Conservation (phyloP, 2,888 invertebrate genomes). For the Operophtera brumata region DNA sequence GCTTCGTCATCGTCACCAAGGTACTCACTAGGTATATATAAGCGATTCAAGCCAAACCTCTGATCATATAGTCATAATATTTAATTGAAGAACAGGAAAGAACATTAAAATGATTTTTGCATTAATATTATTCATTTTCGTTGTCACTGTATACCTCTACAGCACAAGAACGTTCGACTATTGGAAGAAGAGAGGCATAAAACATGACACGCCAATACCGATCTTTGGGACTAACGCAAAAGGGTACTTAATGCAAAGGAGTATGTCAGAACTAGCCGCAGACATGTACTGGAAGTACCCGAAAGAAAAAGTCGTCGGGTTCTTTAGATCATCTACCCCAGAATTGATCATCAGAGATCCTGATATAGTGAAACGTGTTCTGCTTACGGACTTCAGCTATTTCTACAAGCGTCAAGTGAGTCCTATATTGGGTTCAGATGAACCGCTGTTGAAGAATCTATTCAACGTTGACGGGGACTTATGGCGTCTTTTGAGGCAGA, state of each 20-base stretch:
- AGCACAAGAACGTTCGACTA: slow-evolving; percentile 32
- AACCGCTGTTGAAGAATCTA: slow-evolving; percentile 47
- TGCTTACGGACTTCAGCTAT: slow-evolving; percentile 36
- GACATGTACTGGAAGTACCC: slow-evolving; percentile 43
- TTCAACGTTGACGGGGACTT: slow-evolving; percentile 49
- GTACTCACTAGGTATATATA: too few species aligned
- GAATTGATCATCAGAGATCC: slow-evolving; percentile 48
- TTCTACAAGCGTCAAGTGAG: not conserved
- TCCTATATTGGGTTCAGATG: not conserved
- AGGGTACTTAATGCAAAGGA: not conserved
- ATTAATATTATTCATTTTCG: not conserved
- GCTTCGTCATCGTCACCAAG: too few species aligned
- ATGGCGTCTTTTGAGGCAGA: slow-evolving; percentile 50
- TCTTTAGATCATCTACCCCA: slow-evolving; percentile 39
- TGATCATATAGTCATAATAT: too few species aligned
- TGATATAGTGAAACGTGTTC: slow-evolving; percentile 40
- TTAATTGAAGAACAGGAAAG: too few species aligned
- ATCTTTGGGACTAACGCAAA: slow-evolving; percentile 1
- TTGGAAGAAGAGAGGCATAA: slow-evolving; percentile 34
- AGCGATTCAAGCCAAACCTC: too few species aligned
- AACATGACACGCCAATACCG: slow-evolving; percentile 26
- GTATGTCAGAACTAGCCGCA: not conserved
- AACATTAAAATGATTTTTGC: not conserved
- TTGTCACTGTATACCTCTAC: not conserved
- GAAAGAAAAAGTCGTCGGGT: slow-evolving; percentile 47